Base-by-base conservation (phyloP, 2,888 invertebrate genomes). In the Vannuccia rotundouncinata region DNA sequence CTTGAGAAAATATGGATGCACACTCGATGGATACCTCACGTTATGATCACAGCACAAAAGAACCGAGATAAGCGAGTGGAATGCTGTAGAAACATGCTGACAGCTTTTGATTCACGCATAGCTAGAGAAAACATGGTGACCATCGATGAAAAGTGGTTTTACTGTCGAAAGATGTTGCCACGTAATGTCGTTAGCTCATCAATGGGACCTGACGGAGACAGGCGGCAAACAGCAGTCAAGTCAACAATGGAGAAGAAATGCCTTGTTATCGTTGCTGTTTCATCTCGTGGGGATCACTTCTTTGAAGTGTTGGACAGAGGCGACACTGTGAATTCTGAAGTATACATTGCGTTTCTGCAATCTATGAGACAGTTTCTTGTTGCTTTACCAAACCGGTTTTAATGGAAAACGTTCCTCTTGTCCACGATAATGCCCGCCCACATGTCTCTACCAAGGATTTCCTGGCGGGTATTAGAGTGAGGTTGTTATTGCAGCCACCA, bases 201-300 rank as follows among this genome's bases (percentile, higher is more conserved):
- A 27, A 22, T 66, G 66, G 66, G 45, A 45, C 45, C 10, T 45
- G 45, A 45, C 45, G 45, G 17, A 45, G n/a, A n/a, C n/a, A n/a
- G n/a, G n/a, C n/a, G n/a, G n/a, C n/a, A n/a, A 45, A 45, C 45
- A 45, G 5, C 66, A 66, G 66, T 66, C 10, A 66, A 27, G 66
- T 66, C 66, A 66, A 66, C 66, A 66, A 66, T 66, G 66, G 66
- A 66, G 22, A 66, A 66, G 66, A 66, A 66, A 22, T 66, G 13
- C 25, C 10, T 66, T 17, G 66, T 22, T 13, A 66, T 66, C 22
- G 66, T 22, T 66, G 66, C 66, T 66, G 22, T 66, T 22, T 66
- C 66, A 66, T 66, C 66, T 45, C 45, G 5, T 45, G 45, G 17
- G 45, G 45, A 45, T 45, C 17, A 45, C 45, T 45, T 45, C 45